Base-by-base conservation (phyloP, 1,140 invertebrate species). In the Zaprionus kolodkinae region DNA sequence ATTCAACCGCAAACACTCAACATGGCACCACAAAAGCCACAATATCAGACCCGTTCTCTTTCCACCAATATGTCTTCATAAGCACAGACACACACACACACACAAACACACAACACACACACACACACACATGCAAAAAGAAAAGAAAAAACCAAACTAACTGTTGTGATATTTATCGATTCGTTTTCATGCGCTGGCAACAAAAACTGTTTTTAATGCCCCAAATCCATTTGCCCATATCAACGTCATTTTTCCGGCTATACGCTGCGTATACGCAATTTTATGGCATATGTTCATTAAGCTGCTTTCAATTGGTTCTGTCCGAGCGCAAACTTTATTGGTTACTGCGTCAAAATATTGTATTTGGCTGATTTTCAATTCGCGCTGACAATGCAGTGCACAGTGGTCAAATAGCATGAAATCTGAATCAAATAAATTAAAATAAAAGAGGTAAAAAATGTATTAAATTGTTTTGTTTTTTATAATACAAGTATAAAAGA, bases 201-300 rank as follows among this genome's bases (percentile, higher is more conserved):
- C 60, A 57, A 72, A 86, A 81, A 81, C 75, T 62, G 82, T 81
- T 86, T 86, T 80, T 74, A 86, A 86, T 86, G 65, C 68, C 62
- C 57, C n/a, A 63, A 81, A 86, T 81, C 79, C 75, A 85, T 81
- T 85, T 78, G 33, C 17, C 7, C 50, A 36, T 61, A 61, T 45
- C 40, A 67, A 67, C 38, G 64, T 30, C 72, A 15, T 15, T 30
- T 38, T 38, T 54, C 25, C 38, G 59, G 35, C 50, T 38, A 50
- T 55, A n/a, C 36, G 21, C 54, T 64, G 82, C 78, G 70, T 86
- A 81, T 79, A 72, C 57, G 75, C 71, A 72, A 78, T 81, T 76
- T 67, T 69, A 50, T 67, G 21, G 65, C 71, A 40, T 75, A 52
- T 67, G 78, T 76, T 65, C 70, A 71, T 79, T 78, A 70, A 68